Conservation (phyloP, 1,140 invertebrate species). For the Venturia canescens region DNA sequence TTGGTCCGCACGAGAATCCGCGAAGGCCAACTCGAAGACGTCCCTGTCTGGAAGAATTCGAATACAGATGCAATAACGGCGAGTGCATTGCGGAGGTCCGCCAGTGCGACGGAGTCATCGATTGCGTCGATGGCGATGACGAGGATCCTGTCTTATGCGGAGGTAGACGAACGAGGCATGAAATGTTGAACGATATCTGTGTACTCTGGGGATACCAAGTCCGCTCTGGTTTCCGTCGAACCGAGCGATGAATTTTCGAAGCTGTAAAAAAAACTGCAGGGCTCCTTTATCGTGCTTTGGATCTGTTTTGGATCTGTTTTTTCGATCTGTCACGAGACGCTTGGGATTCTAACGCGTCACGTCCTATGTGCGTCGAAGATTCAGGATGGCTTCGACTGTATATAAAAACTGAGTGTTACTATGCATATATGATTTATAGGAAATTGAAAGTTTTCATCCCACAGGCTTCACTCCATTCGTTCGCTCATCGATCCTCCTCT, state of each 20-base stretch:
- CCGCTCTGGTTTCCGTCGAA: conserved; percentile 19
- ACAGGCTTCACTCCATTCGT: not conserved
- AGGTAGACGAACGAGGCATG: conserved; percentile 25
- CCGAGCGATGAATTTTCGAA: conserved; percentile 21
- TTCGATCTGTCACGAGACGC: not conserved
- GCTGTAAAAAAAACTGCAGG: conserved; percentile 35
- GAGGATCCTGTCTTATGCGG: conserved; percentile 58
- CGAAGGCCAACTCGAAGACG: conserved; percentile 7
- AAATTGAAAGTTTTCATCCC: not conserved
- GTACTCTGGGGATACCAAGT: conserved; percentile 24
- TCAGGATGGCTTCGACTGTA: not conserved
- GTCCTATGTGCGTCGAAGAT: not conserved
- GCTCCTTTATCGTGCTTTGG: conserved; percentile 18
- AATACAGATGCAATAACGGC: conserved; percentile 72
- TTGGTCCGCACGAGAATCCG: not conserved
- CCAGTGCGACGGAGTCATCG: conserved; percentile 70
- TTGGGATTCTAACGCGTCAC: conserved; percentile 1
- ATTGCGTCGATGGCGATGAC: conserved; percentile 73
- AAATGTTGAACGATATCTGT: conserved; percentile 26
- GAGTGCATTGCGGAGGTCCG: conserved; percentile 65
- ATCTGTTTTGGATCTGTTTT: too few relatives aligned
- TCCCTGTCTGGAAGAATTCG: conserved; percentile 44
- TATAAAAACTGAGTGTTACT: not conserved
- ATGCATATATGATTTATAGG: conserved; percentile 9
- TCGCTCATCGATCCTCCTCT: too few relatives aligned